phyloP scores from a whole-genome alignment of 2,888 invertebrate genomes.

The Morinoia aosen region DNA sequence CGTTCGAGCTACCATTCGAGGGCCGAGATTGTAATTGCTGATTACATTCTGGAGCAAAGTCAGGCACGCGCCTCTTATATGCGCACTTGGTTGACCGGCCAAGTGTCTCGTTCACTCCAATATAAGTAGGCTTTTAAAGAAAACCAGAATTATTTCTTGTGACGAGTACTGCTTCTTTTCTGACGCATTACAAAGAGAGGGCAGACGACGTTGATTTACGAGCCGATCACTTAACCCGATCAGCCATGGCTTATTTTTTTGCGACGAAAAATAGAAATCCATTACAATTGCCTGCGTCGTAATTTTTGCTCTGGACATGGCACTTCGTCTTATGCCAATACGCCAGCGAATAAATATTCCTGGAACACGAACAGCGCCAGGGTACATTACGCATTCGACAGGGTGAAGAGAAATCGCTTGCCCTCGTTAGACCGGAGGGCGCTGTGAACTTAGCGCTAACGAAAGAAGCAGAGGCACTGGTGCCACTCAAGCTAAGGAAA shows the following conservation, averaged over 20 bases:
- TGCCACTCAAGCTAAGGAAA: neutral
- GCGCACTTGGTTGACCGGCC: neutral
- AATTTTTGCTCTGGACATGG: slow-evolving; percentile 1
- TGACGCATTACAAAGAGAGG: neutral
- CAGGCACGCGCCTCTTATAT: neutral
- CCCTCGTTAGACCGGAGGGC: neutral
- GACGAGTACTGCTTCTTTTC: neutral
- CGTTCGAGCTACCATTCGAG: neutral
- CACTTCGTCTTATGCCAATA: slow-evolving; percentile 12
- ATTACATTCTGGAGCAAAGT: neutral
- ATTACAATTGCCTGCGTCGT: neutral
- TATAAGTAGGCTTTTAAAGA: neutral
- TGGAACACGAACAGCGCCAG: neutral
- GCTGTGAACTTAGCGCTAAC: neutral
- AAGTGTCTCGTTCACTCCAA: neutral
- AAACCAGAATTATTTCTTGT: neutral
- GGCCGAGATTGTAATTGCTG: neutral
- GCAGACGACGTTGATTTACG: neutral
- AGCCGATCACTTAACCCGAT: neutral
- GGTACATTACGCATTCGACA: neutral
- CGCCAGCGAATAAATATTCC: neutral
- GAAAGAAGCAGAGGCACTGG: neutral
- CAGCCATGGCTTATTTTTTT: neutral
- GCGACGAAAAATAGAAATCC: slow-evolving; percentile 1
- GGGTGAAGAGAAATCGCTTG: neutral